Evolutionary conservation across 2,888 invertebrate genomes (phyloP), one percentile per base, ranked within the genome.

Genomic region (Xylophagus ater): DNA sequence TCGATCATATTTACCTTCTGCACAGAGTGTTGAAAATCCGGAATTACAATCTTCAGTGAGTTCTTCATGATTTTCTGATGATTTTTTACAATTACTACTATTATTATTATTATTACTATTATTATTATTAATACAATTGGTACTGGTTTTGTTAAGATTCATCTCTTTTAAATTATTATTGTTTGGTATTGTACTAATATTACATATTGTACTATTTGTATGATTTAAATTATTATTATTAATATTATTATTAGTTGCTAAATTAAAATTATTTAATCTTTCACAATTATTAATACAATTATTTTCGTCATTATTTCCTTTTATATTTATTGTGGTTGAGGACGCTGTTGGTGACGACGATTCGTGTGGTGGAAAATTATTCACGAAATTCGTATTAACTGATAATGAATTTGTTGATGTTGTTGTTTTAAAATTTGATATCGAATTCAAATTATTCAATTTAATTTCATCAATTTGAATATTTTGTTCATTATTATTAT

Each of bases 391-490:
- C 19, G 43, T 47, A 31, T 45, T 48, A 15, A 42, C 46, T 6
- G 43, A 12, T 19, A 42, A 15, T n/a, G 34, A 8, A 5, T 17
- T 30, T 20, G 42, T 18, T 21, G 42, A 24, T n/a, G 20, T 14
- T 9, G 32, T 30, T 13, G 13, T 40, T 9, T 28, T 14, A 19
- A 20, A 26, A 21, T 32, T 20, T 12, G 43, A 29, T 3, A 36
- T 37, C 2, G 42, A 42, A 43, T 45, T 46, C 26, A 49, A 37
- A 40, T 49, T 49, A 41, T 45, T 49, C 33, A 46, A 30, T 25
- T 46, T 46, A 19, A 44, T 41, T 28, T 47, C 49, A 34, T 43
- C 8, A 9, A 21, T 25, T 34, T 15, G 29, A 13, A 24, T 4
- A 38, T 19, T 17, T 23, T 18, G 15, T 9, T 7, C 12, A 26